phyloP scores from a whole-genome alignment of 2,113 vertebrate genomes.

The Percopsis transmontana region DNA sequence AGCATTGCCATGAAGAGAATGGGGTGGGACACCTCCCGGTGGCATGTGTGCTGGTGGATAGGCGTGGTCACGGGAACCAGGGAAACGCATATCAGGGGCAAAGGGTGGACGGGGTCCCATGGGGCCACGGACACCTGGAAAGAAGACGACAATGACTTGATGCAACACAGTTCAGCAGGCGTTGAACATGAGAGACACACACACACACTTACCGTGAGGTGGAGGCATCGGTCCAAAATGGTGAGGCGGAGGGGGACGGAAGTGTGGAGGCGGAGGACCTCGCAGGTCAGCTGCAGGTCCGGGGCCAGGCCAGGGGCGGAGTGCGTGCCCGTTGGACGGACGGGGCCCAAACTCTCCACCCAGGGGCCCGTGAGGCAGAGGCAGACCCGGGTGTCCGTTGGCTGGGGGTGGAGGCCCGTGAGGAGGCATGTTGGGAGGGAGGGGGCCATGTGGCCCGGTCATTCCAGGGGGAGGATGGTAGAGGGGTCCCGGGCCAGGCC shows the following conservation, averaged over 20 bases:
- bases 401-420: conserved; percentile 55
- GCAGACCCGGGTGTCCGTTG: conserved; percentile 67
- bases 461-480: conserved; percentile 23
- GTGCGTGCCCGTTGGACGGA: conserved; percentile 62
- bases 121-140: conserved; percentile 61
- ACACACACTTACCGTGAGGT: conserved; percentile 55
- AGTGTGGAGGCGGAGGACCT: conserved; percentile 53
- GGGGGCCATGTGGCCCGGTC: conserved; percentile 39
- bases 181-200: background rate
- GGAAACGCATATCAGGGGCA: conserved; percentile 69
- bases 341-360: conserved; percentile 62
- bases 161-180: background rate
- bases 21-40: conserved; percentile 70
- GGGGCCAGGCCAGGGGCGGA: conserved; percentile 53
- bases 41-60: conserved; percentile 67
- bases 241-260: conserved; percentile 65
- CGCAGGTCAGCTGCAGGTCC: conserved; percentile 47
- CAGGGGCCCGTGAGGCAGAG: conserved; percentile 48
- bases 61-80: conserved; percentile 60
- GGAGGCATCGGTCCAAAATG: conserved; percentile 75
- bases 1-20: conserved; percentile 63
- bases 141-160: background rate
- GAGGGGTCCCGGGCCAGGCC: conserved; percentile 38
- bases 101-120: conserved; percentile 76
- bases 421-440: conserved; percentile 41